Base-by-base conservation (phyloP, 2,888 invertebrate species). In the Lasioglossum marginatum region DNA sequence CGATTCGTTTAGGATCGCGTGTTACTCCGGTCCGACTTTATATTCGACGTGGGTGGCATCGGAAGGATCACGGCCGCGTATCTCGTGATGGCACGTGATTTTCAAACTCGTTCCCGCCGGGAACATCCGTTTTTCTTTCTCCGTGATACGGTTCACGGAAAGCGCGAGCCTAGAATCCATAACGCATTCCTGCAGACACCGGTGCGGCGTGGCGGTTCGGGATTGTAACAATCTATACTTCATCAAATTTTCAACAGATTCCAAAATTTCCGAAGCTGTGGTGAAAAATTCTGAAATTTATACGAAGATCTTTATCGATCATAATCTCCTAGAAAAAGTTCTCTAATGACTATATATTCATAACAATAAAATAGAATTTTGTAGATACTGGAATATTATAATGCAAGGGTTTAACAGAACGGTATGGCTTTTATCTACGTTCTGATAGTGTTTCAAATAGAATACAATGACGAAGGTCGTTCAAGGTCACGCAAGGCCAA, bases 41-140 rank as follows among this genome's bases (percentile, higher is more conserved):
- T 37, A 68, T 68, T 37, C 68, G 34, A 19, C 34, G 34, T 10
- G 34, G 23, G 31, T 10, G 23, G 68, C 68, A 10, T 10, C n/a
- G 6, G 12, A 40, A 12, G 10, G n/a, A 37, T 23, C 68, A 5
- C 27, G 2, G n/a, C 40, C n/a, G 37, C 37, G 37, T 40, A 37
- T 68, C 68, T 68, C 40, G n/a, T 40, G 68, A 37, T n/a, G 23
- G 37, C 34, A n/a, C 37, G 68, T 68, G 37, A 68, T 40, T 68
- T 68, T 68, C 68, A 4, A 12, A 66, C 68, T 37, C 2, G 68
- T 40, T 37, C 68, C 68, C 68, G 23, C 23, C 40, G 68, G 37
- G 68, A 68, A 10, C 37, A n/a, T 37, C 23, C 68, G 37, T 40
- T 40, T n/a, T 34, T 68, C 40, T 68, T 37, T 23, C 37, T 12